Evolutionary conservation across 2,113 vertebrate species (phyloP).

Genomic region (Nipponia nippon): DNA sequence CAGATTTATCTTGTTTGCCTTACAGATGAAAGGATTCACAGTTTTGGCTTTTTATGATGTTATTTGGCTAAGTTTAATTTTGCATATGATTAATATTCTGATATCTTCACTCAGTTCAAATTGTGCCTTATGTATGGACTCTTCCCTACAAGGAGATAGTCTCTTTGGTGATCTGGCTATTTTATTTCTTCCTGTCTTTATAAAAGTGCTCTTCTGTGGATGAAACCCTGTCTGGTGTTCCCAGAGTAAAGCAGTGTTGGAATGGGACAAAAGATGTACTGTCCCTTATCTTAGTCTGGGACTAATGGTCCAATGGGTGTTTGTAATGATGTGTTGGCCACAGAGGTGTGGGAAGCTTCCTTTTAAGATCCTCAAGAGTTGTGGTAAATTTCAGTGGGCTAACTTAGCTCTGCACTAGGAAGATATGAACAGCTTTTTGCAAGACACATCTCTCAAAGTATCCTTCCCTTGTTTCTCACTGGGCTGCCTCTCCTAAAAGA

Average conservation of each 20-base stretch:
- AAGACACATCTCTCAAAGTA: not conserved
- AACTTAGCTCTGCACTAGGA: not conserved
- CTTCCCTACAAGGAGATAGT: not conserved
- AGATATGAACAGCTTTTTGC: not conserved
- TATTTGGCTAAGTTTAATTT: not conserved
- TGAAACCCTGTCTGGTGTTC: not conserved
- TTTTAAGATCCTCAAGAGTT: not conserved
- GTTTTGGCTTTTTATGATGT: not conserved
- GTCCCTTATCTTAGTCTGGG: not conserved
- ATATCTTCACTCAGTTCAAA: not conserved
- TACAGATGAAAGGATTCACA: not conserved
- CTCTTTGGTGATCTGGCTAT: not conserved
- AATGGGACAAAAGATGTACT: not conserved
- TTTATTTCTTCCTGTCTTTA: not conserved
- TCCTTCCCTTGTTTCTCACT: not conserved
- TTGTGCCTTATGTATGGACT: not conserved
- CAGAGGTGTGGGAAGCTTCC: not conserved
- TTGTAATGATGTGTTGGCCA: not conserved
- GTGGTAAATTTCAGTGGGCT: not conserved
- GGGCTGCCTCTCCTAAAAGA: not conserved
- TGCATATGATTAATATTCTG: not conserved
- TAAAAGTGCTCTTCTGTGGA: not conserved
- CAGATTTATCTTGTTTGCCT: not conserved
- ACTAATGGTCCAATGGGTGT: not conserved
- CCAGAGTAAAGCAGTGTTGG: not conserved